Evolutionary conservation across 2,888 invertebrate genomes (phyloP).

Genomic region (Stratiomys singularior): DNA sequence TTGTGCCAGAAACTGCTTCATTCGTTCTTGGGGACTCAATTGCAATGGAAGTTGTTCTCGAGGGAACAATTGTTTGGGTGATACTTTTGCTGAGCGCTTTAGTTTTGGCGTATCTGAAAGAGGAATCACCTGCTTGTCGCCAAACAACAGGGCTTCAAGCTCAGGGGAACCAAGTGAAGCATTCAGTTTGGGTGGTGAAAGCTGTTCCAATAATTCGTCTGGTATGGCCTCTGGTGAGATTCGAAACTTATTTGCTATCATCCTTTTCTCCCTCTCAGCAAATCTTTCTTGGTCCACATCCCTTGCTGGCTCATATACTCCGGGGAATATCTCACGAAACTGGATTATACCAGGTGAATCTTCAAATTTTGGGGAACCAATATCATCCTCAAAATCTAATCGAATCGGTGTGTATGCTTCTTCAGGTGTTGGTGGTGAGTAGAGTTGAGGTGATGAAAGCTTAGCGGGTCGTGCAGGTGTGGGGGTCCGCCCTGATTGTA

Average conservation of each 20-base stretch:
- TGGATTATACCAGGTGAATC: constrained; percentile 10
- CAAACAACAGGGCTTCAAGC: not conserved
- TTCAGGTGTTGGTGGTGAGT: not conserved
- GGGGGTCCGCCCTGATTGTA: not conserved
- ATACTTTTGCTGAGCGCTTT: not conserved
- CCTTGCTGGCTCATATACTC: not conserved
- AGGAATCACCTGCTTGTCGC: not conserved
- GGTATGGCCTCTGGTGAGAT: not conserved
- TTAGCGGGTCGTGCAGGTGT: not conserved
- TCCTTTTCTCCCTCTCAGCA: not conserved
- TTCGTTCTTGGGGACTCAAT: constrained; percentile 18
- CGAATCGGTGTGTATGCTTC: not conserved
- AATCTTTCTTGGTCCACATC: constrained; percentile 9
- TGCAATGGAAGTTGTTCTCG: not conserved
- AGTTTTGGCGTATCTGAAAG: not conserved
- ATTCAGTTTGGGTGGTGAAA: constrained; percentile 15
- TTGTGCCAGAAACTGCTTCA: constrained; percentile 24
- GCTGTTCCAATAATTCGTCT: not conserved
- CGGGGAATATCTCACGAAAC: constrained; percentile 23
- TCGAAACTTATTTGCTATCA: constrained; percentile 17
- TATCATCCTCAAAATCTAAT: constrained; percentile 26
- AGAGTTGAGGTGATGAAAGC: not conserved
- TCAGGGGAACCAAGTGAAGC: not conserved
- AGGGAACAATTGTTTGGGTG: not conserved
- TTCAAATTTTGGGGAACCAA: constrained; percentile 1